Evolutionary conservation across 2,113 vertebrate species (phyloP).

Genomic region (Accipiter cooperii): DNA sequence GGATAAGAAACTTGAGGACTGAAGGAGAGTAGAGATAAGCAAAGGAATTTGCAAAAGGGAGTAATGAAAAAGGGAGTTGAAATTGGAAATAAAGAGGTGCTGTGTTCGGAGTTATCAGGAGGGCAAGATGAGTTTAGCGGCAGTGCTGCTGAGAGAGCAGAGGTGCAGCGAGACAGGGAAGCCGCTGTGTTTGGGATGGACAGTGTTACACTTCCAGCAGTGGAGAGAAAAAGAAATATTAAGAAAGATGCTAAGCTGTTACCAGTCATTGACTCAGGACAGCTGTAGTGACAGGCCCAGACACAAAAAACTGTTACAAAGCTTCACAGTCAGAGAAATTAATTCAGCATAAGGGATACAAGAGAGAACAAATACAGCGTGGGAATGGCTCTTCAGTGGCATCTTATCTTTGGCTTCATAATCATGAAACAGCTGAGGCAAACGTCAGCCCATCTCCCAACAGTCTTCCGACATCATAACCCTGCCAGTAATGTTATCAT

Average conservation of each 20-base stretch:
- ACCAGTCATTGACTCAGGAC: neutral
- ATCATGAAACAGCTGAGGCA: neutral
- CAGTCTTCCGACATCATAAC: neutral
- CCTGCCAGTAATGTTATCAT: neutral
- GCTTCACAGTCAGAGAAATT: neutral
- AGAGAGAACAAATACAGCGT: neutral
- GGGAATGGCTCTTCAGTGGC: neutral
- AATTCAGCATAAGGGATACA: neutral
- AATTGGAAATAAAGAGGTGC: neutral
- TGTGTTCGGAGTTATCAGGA: neutral
- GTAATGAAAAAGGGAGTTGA: neutral
- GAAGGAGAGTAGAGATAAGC: neutral
- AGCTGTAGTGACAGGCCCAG: neutral
- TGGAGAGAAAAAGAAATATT: neutral
- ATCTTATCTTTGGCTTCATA: neutral
- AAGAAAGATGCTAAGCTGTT: neutral
- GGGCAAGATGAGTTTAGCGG: neutral
- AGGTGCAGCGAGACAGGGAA: neutral
- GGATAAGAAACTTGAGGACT: neutral
- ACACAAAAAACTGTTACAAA: neutral
- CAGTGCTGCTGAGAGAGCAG: neutral
- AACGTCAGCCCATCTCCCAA: neutral
- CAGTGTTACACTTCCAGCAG: neutral
- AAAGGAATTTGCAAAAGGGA: neutral
- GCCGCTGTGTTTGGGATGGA: neutral